Evolutionary conservation across 1,140 invertebrate genomes (phyloP).

Genomic region (Drosophila sturtevanti): DNA sequence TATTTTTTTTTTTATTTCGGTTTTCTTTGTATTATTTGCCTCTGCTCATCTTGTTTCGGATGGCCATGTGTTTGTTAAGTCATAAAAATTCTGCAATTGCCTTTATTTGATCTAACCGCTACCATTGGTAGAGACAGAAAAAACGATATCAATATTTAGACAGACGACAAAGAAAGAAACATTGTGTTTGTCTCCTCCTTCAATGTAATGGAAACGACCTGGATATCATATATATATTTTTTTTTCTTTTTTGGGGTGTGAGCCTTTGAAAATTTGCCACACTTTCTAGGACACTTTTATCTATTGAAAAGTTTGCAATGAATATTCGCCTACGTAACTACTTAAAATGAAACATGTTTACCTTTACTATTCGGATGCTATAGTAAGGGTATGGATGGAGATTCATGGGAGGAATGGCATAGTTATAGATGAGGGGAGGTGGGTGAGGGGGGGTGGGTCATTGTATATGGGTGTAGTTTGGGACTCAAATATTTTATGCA

Average conservation of each 20-base stretch:
- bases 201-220: slow-evolving; percentile 3
- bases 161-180: neutral
- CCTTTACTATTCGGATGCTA: slow-evolving; percentile 7
- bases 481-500: slow-evolving; percentile 60
- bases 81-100: slow-evolving; percentile 55
- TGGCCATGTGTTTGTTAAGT: slow-evolving; percentile 45
- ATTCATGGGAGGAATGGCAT: too few relatives aligned
- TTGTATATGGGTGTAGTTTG: neutral
- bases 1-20: too few relatives aligned
- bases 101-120: slow-evolving; percentile 51
- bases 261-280: slow-evolving; percentile 25
- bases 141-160: slow-evolving; percentile 1
- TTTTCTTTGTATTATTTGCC: slow-evolving; percentile 13
- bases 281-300: slow-evolving; percentile 25
- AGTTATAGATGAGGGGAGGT: too few relatives aligned
- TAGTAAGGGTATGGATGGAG: too few relatives aligned
- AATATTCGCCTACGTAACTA: neutral
- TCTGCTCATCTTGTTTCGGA: slow-evolving; percentile 41
- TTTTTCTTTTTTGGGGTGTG: slow-evolving; percentile 8
- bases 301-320: neutral
- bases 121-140: slow-evolving; percentile 19
- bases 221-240: too few relatives aligned
- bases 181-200: neutral
- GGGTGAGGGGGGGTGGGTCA: neutral
- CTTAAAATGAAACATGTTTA: slow-evolving; percentile 21